Evolutionary conservation across 1,140 invertebrate genomes (phyloP).

Genomic region (Helicoverpa armigera): DNA sequence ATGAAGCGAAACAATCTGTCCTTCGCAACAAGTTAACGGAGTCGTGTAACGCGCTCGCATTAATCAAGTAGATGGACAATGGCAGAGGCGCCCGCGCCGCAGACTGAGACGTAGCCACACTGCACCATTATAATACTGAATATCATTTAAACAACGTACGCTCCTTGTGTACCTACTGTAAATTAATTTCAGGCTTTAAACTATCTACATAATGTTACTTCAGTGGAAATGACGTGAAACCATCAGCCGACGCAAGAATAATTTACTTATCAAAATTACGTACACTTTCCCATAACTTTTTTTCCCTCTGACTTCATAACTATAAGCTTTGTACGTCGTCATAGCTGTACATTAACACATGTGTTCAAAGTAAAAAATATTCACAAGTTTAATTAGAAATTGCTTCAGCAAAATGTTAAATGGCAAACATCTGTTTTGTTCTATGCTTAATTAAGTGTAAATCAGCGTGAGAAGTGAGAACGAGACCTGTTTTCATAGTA

Average conservation of each 20-base stretch:
- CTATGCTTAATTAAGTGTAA: not conserved
- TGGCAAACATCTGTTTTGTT: conserved; percentile 4
- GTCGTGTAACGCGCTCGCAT: conserved; percentile 67
- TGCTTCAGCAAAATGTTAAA: conserved; percentile 10
- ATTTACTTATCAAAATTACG: not conserved
- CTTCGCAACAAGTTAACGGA: conserved; percentile 76
- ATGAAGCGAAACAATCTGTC: conserved; percentile 67
- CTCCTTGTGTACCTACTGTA: not conserved
- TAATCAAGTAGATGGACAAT: conserved; percentile 75
- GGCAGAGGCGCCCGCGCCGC: conserved; percentile 47
- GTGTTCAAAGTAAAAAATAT: conserved; percentile 4
- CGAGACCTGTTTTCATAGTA: no score
- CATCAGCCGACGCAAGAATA: not conserved
- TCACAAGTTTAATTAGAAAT: conserved; percentile 2
- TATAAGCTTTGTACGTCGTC: not conserved
- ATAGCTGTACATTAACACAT: conserved; percentile 10
- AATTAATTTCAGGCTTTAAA: conserved; percentile 28
- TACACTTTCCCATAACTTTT: conserved; percentile 14
- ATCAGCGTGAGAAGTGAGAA: not conserved
- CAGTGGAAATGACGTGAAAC: not conserved
- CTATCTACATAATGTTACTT: not conserved
- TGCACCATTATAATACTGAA: conserved; percentile 12
- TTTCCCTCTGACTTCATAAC: not conserved
- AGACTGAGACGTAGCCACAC: conserved; percentile 48
- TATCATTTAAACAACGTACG: conserved; percentile 20